Conservation (phyloP, 92 coral and sea anemone genomes). For the Isaurus tuberculatus region DNA sequence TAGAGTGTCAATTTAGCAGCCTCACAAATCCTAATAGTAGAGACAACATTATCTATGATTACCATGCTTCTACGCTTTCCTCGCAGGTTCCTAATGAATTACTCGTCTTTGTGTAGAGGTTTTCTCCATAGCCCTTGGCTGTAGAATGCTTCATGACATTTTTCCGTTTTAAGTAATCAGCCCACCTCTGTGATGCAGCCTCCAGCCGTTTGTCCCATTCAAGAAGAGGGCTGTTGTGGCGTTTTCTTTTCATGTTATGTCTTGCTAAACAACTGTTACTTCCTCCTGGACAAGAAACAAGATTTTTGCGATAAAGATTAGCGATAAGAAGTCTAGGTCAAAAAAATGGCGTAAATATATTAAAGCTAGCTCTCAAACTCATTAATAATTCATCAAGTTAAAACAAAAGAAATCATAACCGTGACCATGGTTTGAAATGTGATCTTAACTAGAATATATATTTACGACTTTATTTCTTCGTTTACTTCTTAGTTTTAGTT, state of each 20-base stretch:
- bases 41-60: not conserved
- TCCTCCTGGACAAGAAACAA: not conserved
- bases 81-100: not conserved
- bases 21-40: no score
- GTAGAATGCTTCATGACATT: constrained; percentile 5
- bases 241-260: constrained; percentile 27
- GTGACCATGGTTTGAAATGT: no score
- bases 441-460: no score
- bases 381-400: no score
- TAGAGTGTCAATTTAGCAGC: no score
- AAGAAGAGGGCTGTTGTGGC: constrained; percentile 25
- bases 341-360: no score
- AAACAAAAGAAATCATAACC: no score
- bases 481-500: no score
- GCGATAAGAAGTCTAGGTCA: no score
- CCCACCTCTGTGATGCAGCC: constrained; percentile 13
- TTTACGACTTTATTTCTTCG: no score
- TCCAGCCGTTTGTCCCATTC: constrained; percentile 18
- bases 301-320: no score
- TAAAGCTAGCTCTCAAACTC: no score
- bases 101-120: not conserved
- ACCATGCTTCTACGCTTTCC: constrained; percentile 11
- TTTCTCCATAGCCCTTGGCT: not conserved
- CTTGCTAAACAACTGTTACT: not conserved
- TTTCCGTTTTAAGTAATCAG: not conserved